These are phyloP conservation scores for Poicephalus meyeri DNA, from an alignment of 2,113 vertebrate genomes.

Conservation along the genomic window DNA sequence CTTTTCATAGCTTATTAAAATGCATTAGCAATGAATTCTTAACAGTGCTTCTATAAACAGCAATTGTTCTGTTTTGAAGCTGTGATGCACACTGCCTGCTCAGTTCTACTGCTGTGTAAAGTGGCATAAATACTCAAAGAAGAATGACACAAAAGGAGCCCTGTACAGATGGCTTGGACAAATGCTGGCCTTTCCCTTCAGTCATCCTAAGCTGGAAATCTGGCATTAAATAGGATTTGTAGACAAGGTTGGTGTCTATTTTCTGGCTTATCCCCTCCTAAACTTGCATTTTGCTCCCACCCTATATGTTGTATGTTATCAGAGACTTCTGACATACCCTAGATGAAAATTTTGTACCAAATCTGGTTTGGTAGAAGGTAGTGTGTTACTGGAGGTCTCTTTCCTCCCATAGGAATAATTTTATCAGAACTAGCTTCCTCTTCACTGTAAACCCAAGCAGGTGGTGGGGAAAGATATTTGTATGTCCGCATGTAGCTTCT, in stretches of 20 bases:
- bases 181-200: slow-evolving; percentile 15
- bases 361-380: not conserved
- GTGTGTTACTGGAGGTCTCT: not conserved
- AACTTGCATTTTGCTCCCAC: not conserved
- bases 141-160: slow-evolving; percentile 1
- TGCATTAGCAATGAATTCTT: not conserved
- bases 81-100: not conserved
- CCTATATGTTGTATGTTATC: fast-evolving
- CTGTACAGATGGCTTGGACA: slow-evolving; percentile 1
- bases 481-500: not conserved
- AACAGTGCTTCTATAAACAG: slow-evolving; percentile 30
- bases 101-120: not conserved
- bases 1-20: slow-evolving; percentile 13
- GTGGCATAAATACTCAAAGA: not conserved
- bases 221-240: slow-evolving; percentile 30
- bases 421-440: not conserved
- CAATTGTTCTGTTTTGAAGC: slow-evolving; percentile 15
- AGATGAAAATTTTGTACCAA: not conserved
- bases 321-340: not conserved
- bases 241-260: not conserved
- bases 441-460: not conserved
- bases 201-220: not conserved
- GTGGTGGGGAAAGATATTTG: not conserved
- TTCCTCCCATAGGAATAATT: not conserved
- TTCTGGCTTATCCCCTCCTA: not conserved